Evolutionary conservation across 2,797 vertebrate genomes (phyloP).

Genomic region (Danio jaintianensis): DNA sequence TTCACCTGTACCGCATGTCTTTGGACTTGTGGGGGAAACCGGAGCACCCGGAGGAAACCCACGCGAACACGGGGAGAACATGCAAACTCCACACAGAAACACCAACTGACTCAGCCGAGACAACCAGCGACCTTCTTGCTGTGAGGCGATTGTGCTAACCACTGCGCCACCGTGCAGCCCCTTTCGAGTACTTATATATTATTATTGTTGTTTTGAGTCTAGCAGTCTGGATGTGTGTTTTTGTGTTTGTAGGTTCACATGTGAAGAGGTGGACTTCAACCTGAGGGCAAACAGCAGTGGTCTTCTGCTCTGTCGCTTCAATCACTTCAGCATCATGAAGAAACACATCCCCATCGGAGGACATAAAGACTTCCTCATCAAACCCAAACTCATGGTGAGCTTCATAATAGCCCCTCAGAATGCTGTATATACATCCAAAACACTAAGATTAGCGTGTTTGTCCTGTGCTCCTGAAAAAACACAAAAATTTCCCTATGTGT

Average conservation of each 20-base stretch:
- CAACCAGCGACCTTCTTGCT: too few relatives aligned
- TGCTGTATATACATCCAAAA: not conserved
- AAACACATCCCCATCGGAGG: conserved; percentile 94
- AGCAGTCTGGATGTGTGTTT: not conserved
- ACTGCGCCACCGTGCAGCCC: too few relatives aligned
- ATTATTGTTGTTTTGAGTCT: not conserved
- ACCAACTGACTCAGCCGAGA: too few relatives aligned
- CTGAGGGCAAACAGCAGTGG: conserved; percentile 93
- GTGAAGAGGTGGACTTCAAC: conserved; percentile 97
- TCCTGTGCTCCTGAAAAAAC: too few relatives aligned
- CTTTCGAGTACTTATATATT: not conserved
- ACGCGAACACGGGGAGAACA: too few relatives aligned
- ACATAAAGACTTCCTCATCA: conserved; percentile 89
- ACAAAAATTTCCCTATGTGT: too few relatives aligned
- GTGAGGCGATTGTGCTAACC: too few relatives aligned
- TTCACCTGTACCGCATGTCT: too few relatives aligned
- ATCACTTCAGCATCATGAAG: conserved; percentile 97
- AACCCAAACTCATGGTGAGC: conserved; percentile 91
- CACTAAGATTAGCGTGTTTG: not conserved
- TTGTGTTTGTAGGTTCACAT: conserved; percentile 85
- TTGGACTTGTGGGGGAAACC: too few relatives aligned
- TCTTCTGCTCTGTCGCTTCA: conserved; percentile 94
- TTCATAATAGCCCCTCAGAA: not conserved
- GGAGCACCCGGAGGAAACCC: too few relatives aligned
- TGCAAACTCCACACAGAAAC: too few relatives aligned